Evolutionary conservation across 1,140 invertebrate species (phyloP).

Genomic region (Zophobas morio): DNA sequence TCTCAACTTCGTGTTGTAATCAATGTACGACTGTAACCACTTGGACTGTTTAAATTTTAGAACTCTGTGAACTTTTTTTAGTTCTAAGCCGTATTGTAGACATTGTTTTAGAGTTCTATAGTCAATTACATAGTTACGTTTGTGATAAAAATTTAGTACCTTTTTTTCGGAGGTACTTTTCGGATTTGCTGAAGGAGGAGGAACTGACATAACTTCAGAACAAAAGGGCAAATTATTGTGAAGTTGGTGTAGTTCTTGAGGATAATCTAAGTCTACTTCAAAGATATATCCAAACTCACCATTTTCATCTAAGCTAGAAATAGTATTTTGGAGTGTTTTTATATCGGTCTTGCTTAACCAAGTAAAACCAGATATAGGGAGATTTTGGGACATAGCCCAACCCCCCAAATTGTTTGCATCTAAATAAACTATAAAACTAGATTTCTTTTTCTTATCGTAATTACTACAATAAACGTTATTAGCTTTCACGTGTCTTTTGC

Average conservation of each 20-base stretch:
- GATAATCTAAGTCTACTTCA: conserved; percentile 53
- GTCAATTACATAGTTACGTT: conserved; percentile 66
- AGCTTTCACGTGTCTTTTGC: not conserved
- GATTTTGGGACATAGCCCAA: conserved; percentile 58
- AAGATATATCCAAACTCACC: conserved; percentile 46
- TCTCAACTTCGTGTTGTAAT: conserved; percentile 54
- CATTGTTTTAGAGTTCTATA: conserved; percentile 62
- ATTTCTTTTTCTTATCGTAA: not conserved
- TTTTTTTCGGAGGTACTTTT: not conserved
- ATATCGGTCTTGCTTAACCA: conserved; percentile 1
- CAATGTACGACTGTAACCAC: conserved; percentile 54
- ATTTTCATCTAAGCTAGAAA: not conserved
- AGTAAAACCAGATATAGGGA: conserved; percentile 60
- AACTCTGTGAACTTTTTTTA: conserved; percentile 64
- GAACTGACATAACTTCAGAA: conserved; percentile 28
- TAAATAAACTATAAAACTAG: conserved; percentile 4
- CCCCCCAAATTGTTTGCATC: conserved; percentile 61
- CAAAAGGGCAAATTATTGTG: conserved; percentile 66
- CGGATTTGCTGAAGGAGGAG: not conserved
- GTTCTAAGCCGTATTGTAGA: conserved; percentile 62
- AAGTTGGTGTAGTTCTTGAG: conserved; percentile 59
- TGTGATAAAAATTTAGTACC: conserved; percentile 45
- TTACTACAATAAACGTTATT: not conserved
- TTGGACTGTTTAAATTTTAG: conserved; percentile 62
- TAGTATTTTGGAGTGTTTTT: conserved; percentile 2